Evolutionary conservation across 2,888 invertebrate species (phyloP).

Genomic region (Artemia sinica): DNA sequence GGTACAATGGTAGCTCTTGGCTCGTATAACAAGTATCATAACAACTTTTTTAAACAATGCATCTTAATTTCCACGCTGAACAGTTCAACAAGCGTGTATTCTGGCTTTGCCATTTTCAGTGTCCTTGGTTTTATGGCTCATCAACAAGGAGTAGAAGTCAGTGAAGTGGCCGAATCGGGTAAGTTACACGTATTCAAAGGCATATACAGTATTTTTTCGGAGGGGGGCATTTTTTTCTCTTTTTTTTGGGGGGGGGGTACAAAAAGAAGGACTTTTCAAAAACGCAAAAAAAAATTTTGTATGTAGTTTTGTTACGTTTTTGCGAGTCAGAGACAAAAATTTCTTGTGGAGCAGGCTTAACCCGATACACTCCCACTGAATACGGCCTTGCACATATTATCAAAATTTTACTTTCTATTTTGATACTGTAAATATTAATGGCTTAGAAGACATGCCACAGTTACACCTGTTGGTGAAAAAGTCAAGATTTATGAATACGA

Average conservation of each 20-base stretch:
- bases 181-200: not conserved
- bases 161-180: slow-evolving; percentile 1
- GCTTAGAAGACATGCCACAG: too few species aligned
- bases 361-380: too few species aligned
- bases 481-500: too few species aligned
- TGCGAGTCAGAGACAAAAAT: too few species aligned
- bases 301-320: too few species aligned
- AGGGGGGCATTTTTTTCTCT: not conserved
- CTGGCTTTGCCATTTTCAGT: slow-evolving; percentile 86
- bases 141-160: not conserved
- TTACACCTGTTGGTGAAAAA: too few species aligned
- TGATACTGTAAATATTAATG: too few species aligned
- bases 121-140: slow-evolving; percentile 49
- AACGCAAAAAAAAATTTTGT: too few species aligned
- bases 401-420: too few species aligned
- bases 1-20: slow-evolving; percentile 90
- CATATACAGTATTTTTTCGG: not conserved
- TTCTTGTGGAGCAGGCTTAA: too few species aligned
- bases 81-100: slow-evolving; percentile 88
- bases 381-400: too few species aligned
- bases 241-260: not conserved
- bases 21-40: slow-evolving; percentile 89
- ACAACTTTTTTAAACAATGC: slow-evolving; percentile 86
- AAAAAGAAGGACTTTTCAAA: too few species aligned
- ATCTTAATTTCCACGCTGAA: slow-evolving; percentile 80